Percentiles rank a stretch among this genome's conserved stretches.
phyloP scores from a whole-genome alignment of 2,797 vertebrate genomes.

The Prunella strophiata region DNA sequence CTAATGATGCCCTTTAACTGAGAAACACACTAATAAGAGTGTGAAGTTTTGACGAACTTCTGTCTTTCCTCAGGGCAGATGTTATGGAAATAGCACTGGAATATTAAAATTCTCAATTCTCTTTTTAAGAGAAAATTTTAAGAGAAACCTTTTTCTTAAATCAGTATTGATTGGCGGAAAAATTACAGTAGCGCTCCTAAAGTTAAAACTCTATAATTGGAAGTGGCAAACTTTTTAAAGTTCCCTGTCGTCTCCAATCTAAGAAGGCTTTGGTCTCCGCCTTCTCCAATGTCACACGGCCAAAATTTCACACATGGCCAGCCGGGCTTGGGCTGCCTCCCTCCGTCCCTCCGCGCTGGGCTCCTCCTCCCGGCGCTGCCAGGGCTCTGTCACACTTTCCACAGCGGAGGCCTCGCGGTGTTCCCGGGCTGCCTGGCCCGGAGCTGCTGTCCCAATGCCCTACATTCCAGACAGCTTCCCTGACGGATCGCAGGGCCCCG shows the following conservation, averaged over 20 bases:
- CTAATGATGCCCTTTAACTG: background rate
- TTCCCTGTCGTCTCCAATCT: background rate
- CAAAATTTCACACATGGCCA: background rate
- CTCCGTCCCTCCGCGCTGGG: background rate
- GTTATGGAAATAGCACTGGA: background rate
- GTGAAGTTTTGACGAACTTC: background rate
- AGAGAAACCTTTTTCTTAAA: background rate
- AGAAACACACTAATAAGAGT: background rate
- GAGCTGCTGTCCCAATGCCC: slow-evolving; percentile 59
- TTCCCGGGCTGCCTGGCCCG: background rate
- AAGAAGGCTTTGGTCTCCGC: background rate
- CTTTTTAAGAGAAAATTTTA: background rate
- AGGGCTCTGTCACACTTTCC: background rate
- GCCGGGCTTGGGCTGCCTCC: background rate
- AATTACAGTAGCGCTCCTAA: background rate
- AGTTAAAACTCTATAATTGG: background rate
- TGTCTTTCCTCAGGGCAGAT: background rate
- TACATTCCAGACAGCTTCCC: slow-evolving; percentile 42
- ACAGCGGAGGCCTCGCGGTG: background rate
- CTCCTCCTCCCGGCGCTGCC: background rate
- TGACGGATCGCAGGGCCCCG: background rate
- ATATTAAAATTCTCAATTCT: background rate
- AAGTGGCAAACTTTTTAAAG: background rate
- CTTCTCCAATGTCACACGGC: background rate
- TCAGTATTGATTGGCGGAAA: background rate